Evolutionary conservation across 2,797 vertebrate species (phyloP).

Genomic region (Cuculus canorus): DNA sequence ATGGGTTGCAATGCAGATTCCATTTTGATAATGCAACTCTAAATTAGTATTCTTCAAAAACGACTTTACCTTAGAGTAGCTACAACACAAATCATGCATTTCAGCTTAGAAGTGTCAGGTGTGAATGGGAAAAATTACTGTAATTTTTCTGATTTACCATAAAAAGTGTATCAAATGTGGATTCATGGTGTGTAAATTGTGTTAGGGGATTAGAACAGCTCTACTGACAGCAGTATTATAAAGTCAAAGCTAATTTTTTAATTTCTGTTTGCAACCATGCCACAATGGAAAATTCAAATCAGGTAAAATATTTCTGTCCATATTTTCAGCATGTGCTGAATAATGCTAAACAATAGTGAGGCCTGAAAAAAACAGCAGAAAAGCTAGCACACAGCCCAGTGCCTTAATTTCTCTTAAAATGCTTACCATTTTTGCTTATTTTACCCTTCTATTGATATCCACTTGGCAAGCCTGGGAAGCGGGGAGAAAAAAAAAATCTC

Average conservation of each 20-base stretch:
- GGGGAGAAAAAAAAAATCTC: slow-evolving; percentile 58
- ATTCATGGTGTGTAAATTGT: slow-evolving; percentile 9
- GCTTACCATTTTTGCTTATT: slow-evolving; percentile 70
- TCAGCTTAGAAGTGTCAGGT: neutral
- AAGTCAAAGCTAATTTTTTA: slow-evolving; percentile 5
- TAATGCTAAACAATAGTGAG: neutral
- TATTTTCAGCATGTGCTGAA: neutral
- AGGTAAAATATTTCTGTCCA: neutral
- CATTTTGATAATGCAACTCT: neutral
- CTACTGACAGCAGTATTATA: neutral
- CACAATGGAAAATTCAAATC: neutral
- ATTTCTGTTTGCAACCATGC: neutral
- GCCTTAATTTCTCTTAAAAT: slow-evolving; percentile 54
- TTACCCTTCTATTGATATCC: slow-evolving; percentile 73
- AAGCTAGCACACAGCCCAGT: neutral
- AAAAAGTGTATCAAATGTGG: slow-evolving; percentile 26
- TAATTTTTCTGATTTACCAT: neutral
- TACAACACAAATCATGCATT: neutral
- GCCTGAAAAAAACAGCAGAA: neutral
- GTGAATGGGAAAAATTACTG: neutral
- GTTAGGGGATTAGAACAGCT: neutral
- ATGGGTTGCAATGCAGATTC: neutral
- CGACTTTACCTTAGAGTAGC: neutral
- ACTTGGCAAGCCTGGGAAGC: slow-evolving; percentile 76
- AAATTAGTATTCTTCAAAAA: neutral